Evolutionary conservation across 2,113 vertebrate species (phyloP).

Genomic region (Chiloscyllium plagiosum): DNA sequence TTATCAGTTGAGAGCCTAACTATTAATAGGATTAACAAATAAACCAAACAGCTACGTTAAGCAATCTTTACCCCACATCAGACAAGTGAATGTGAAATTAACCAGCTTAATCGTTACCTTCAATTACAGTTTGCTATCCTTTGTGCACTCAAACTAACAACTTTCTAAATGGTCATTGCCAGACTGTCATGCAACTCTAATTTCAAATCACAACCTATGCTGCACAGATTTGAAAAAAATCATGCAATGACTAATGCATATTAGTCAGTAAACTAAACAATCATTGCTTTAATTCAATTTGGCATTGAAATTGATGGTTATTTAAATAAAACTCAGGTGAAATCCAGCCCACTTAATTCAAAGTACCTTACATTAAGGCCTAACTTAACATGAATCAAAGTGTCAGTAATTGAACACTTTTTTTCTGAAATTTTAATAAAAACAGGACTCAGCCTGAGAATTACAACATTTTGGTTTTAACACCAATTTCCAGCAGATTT

Average conservation of each 20-base stretch:
- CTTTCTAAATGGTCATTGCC: neutral
- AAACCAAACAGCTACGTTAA: neutral
- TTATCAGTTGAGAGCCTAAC: too few relatives aligned
- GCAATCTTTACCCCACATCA: neutral
- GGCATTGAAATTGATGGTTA: neutral
- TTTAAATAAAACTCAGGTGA: neutral
- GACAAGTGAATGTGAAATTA: neutral
- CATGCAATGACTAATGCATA: neutral
- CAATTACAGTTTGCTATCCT: neutral
- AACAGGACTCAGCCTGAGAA: neutral
- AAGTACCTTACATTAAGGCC: neutral
- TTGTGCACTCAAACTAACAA: neutral
- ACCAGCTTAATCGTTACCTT: neutral
- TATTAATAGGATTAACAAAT: neutral
- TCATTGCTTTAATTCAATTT: neutral
- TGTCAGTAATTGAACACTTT: neutral
- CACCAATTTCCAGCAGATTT: neutral
- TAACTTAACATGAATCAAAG: neutral
- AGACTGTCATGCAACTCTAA: neutral
- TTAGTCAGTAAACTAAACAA: neutral
- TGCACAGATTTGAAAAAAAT: neutral
- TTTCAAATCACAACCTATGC: neutral
- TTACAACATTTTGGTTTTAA: neutral
- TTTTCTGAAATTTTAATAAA: neutral
- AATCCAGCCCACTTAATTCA: neutral